These are phyloP conservation scores for Amorpha juglandis DNA, from an alignment of 2,888 invertebrate genomes.

Conservation along the genomic window DNA sequence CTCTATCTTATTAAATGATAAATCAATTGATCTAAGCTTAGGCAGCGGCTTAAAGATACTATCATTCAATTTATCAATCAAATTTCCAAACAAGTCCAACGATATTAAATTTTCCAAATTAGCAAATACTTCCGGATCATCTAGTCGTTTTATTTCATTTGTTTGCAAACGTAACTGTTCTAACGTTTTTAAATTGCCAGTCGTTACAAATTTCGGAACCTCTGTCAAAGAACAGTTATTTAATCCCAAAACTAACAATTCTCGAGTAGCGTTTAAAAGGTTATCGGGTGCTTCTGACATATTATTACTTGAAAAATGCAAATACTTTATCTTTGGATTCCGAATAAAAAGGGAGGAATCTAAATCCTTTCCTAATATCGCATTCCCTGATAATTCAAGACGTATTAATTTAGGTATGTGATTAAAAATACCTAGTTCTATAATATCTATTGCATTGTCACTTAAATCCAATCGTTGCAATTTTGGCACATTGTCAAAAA, in stretches of 20 bases:
- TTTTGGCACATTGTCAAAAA: conserved; percentile 43
- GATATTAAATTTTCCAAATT: conserved; percentile 16
- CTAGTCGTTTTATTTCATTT: conserved; percentile 2
- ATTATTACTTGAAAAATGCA: conserved; percentile 51
- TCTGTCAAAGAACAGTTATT: conserved; percentile 46
- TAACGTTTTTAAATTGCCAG: conserved; percentile 1
- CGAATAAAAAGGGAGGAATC: conserved; percentile 45
- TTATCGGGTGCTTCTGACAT: conserved; percentile 43
- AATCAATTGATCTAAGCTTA: conserved; percentile 24
- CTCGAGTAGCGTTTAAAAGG: conserved; percentile 47
- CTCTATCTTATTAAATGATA: conserved; percentile 19
- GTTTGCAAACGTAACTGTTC: not conserved
- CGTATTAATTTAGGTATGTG: conserved; percentile 37
- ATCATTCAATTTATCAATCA: conserved; percentile 14
- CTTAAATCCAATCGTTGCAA: conserved; percentile 44
- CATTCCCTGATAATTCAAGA: conserved; percentile 57
- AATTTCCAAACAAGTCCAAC: conserved; percentile 15
- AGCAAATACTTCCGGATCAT: conserved; percentile 11
- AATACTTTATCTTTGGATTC: conserved; percentile 36
- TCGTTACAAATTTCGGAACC: conserved; percentile 9
- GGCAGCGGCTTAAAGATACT: conserved; percentile 31
- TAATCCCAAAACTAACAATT: conserved; percentile 49
- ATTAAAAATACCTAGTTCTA: conserved; percentile 44
- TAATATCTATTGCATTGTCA: conserved; percentile 43
- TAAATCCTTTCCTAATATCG: conserved; percentile 49